Base-by-base conservation (phyloP, 2,888 invertebrate genomes). In the Tachina fera region DNA sequence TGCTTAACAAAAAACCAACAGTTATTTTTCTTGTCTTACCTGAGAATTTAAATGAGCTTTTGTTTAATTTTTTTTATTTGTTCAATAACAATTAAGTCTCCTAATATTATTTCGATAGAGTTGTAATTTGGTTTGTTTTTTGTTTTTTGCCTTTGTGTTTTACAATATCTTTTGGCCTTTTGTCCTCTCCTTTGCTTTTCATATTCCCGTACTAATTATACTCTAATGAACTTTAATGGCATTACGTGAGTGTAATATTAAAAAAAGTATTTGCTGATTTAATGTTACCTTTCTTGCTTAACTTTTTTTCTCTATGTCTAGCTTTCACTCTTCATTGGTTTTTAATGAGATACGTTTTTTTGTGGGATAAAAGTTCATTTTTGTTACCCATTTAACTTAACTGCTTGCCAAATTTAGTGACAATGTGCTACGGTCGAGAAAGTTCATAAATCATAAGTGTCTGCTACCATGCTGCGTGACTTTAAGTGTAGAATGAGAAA, bases 161-260 rank as follows among this genome's bases (percentile, higher is more conserved):
- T 31, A 31, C 31, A 31, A 31, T 31, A 31, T 31, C 5, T 31
- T 31, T 31, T 31, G 6, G 31, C 11, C 19, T 16, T 47, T 51
- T 5, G 31, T 6, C 19, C 61, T 45, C 65, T 31, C 5, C 31
- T 11, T 4, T 3, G 1, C 53, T 78, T 58, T 16, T n/a, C 4
- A 11, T 8, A 47, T 51, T 9, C 63, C 76, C 87, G 71, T 85
- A 86, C 87, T 88, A 88, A 88, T 88, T 88, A 86, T 84, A 86
- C 88, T 78, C 49, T 87, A 88, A 88, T 88, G 87, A 88, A 87
- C 87, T 87, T 85, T 87, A 88, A 88, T 88, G 88, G 84, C 86
- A 86, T 87, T 88, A 88, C 88, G 88, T 88, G 88, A 65, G 79
- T 78, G 76, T 51, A 83, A 87, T 88, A 83, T 84, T 83, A 82